Evolutionary conservation across 30 jellyfish, hydroid and myxozoan genomes (phyloP).

Genomic region (Aurelia sp.): DNA sequence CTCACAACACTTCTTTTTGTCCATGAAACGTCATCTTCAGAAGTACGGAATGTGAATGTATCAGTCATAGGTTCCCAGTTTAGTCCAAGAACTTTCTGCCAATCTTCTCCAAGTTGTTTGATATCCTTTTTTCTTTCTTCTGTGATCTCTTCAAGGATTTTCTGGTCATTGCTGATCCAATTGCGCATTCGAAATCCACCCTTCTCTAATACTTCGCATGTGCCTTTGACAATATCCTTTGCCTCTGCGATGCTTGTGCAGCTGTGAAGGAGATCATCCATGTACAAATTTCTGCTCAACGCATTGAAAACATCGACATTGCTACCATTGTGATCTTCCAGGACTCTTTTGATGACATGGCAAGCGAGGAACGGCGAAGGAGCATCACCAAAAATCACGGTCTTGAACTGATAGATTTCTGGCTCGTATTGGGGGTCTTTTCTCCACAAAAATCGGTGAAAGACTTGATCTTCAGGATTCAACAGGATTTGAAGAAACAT

Average conservation of each 20-base stretch:
- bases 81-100: constrained; percentile 26
- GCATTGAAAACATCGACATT: constrained; percentile 36
- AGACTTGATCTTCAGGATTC: constrained; percentile 1
- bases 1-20: constrained; percentile 42
- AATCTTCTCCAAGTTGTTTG: constrained; percentile 44
- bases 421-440: constrained; percentile 11
- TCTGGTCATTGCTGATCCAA: constrained; percentile 43
- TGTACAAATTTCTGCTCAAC: constrained; percentile 40
- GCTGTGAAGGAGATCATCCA: constrained; percentile 65
- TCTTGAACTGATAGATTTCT: constrained; percentile 54
- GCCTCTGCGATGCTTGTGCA: constrained; percentile 48
- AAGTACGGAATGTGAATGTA: constrained; percentile 52
- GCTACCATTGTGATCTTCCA: constrained; percentile 38
- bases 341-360: constrained; percentile 40
- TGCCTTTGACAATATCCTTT: constrained; percentile 56
- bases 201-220: constrained; percentile 34
- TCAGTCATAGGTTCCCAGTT: constrained; percentile 10
- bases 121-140: constrained; percentile 47
- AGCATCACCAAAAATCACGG: constrained; percentile 50
- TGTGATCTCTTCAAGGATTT: constrained; percentile 36
- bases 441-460: constrained; percentile 62
- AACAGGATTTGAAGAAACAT: too few species aligned
- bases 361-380: constrained; percentile 52
- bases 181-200: constrained; percentile 54
- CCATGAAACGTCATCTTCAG: constrained; percentile 35